phyloP scores from a whole-genome alignment of 2,113 vertebrate genomes.

The Ptychochromis oligacanthus region DNA sequence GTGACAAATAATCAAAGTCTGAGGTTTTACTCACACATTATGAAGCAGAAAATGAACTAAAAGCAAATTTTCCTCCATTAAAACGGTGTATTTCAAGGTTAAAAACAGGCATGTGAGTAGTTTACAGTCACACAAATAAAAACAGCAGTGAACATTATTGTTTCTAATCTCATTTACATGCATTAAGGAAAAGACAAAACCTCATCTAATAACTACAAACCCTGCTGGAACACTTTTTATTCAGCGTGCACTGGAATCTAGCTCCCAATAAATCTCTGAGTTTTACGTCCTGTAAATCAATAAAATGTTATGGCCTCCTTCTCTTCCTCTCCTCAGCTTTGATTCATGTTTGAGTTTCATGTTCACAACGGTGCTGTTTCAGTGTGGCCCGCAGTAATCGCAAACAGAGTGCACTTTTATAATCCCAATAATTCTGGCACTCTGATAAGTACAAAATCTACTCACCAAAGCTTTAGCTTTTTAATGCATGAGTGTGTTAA shows the following conservation, averaged over 20 bases:
- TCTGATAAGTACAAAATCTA: conserved; percentile 53
- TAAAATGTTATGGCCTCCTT: conserved; percentile 36
- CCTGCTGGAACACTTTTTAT: background rate
- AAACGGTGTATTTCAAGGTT: background rate
- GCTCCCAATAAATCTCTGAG: conserved; percentile 6
- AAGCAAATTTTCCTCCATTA: background rate
- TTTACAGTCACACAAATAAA: conserved; percentile 4
- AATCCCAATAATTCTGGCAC: conserved; percentile 57
- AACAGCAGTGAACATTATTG: background rate
- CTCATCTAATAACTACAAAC: background rate
- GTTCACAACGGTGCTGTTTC: conserved; percentile 15
- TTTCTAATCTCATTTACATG: conserved; percentile 23
- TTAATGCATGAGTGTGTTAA: conserved; percentile 40
- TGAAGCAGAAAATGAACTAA: background rate
- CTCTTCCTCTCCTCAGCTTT: conserved; percentile 25
- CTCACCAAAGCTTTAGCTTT: conserved; percentile 45
- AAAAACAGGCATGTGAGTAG: background rate
- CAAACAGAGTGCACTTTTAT: conserved; percentile 47
- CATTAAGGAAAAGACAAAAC: background rate
- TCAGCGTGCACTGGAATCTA: background rate
- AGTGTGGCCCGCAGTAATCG: conserved; percentile 18
- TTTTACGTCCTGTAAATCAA: conserved; percentile 35
- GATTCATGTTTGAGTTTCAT: conserved; percentile 43
- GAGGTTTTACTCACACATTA: background rate
- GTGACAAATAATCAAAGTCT: background rate